Conservation (phyloP, 2,888 invertebrate genomes). For the Ophion costatus region DNA sequence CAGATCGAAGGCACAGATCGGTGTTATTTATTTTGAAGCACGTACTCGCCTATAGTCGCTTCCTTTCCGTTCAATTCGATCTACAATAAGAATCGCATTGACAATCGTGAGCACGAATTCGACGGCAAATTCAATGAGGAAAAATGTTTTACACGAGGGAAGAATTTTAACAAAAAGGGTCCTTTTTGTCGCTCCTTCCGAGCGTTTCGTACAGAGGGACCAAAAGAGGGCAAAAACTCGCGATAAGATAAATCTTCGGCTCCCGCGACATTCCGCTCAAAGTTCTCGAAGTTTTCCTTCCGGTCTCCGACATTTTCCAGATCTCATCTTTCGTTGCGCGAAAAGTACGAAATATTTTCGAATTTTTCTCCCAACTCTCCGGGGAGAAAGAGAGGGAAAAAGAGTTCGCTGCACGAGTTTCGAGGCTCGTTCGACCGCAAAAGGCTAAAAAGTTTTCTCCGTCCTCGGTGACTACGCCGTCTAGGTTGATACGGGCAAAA, state of each 20-base stretch:
- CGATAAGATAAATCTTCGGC: not conserved
- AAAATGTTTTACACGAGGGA: no score
- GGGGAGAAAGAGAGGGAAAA: not conserved
- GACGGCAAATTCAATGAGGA: no score
- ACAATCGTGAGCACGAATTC: no score
- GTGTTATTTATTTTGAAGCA: not conserved
- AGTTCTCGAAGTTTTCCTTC: not conserved
- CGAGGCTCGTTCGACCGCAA: constrained; percentile 11
- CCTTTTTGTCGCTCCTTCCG: not conserved
- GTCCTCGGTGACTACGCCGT: constrained; percentile 10
- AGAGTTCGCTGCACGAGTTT: constrained; percentile 43
- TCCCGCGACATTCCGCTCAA: not conserved
- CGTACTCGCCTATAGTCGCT: not conserved
- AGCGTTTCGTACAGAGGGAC: not conserved
- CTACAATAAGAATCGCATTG: not conserved
- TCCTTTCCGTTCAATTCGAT: not conserved
- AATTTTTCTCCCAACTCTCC: not conserved
- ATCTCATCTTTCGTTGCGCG: not conserved
- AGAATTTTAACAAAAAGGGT: no score
- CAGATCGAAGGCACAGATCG: constrained; percentile 5
- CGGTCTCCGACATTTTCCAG: not conserved
- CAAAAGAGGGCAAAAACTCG: not conserved
- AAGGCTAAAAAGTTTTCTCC: constrained; percentile 22
- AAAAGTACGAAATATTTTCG: not conserved
- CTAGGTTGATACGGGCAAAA: constrained; percentile 34